These are phyloP conservation scores for Nowickia ferox DNA, from an alignment of 2,888 invertebrate genomes.

Conservation along the genomic window DNA sequence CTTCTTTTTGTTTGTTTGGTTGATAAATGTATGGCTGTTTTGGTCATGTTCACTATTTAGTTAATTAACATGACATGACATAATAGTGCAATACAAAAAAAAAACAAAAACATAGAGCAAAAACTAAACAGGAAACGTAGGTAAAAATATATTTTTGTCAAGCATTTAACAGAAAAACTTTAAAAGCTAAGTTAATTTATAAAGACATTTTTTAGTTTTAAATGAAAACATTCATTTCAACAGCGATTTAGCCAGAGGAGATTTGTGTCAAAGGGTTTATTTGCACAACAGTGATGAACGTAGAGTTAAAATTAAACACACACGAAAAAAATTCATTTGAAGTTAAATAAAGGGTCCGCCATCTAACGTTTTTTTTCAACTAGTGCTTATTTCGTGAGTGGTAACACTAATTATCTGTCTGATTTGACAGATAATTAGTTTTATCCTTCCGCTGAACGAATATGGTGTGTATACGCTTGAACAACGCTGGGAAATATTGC, in stretches of 20 bases:
- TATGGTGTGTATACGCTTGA: no score
- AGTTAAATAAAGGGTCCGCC: no score
- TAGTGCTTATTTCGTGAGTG: no score
- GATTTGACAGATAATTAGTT: no score
- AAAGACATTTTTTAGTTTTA: neutral
- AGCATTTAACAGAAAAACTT: slow-evolving; percentile 37
- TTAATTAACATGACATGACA: slow-evolving; percentile 70
- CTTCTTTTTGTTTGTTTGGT: slow-evolving; percentile 4
- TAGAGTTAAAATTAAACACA: neutral
- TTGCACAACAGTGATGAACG: neutral
- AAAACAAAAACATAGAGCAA: neutral
- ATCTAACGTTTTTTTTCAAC: no score
- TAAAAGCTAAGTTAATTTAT: neutral
- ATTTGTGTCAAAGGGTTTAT: slow-evolving; percentile 35
- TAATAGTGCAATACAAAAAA: slow-evolving; percentile 15
- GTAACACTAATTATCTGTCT: no score
- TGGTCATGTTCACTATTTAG: slow-evolving; percentile 72
- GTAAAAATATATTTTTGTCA: slow-evolving; percentile 47
- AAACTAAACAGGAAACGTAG: neutral
- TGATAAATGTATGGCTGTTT: slow-evolving; percentile 60
- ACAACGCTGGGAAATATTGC: no score
- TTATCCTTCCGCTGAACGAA: no score
- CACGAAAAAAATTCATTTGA: no score
- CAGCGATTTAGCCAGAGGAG: slow-evolving; percentile 12
- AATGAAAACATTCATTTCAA: slow-evolving; percentile 40